Evolutionary conservation across 2,797 vertebrate species (phyloP).

Genomic region (Valencia hispanica): DNA sequence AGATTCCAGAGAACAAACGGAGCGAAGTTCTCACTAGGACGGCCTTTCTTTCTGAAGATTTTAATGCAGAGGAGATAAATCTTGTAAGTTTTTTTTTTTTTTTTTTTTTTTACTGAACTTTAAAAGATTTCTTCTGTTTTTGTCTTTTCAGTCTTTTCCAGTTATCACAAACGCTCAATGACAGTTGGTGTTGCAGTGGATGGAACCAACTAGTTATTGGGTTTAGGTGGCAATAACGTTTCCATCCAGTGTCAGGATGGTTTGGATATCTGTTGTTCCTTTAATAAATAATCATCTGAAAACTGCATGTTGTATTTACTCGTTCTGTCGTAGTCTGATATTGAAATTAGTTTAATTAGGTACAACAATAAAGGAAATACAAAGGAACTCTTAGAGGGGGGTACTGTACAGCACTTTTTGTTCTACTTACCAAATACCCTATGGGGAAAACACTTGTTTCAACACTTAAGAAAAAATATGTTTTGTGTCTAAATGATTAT

Average conservation of each 20-base stretch:
- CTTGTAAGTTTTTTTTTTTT: constrained; percentile 77
- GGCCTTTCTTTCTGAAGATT: constrained; percentile 96
- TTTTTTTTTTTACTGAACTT: background rate
- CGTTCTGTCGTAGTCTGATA: no score
- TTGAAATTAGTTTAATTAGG: background rate
- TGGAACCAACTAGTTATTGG: no score
- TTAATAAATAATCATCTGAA: no score
- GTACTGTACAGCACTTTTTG: background rate
- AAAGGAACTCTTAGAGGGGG: background rate
- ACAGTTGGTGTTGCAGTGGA: no score
- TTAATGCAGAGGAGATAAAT: constrained; percentile 98
- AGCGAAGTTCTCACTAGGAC: constrained; percentile 93
- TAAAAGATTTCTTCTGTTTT: no score
- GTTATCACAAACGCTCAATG: no score
- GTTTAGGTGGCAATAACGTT: no score
- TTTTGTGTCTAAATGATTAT: constrained; percentile 22
- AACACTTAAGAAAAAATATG: background rate
- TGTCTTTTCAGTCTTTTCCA: no score
- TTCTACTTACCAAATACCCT: background rate
- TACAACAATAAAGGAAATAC: background rate
- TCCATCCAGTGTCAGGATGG: no score
- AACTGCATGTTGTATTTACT: no score
- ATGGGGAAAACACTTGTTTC: background rate
- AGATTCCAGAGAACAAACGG: constrained; percentile 94
- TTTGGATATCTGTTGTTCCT: no score